Conservation (phyloP, 1,140 invertebrate species). For the Magallana ariakensis region DNA sequence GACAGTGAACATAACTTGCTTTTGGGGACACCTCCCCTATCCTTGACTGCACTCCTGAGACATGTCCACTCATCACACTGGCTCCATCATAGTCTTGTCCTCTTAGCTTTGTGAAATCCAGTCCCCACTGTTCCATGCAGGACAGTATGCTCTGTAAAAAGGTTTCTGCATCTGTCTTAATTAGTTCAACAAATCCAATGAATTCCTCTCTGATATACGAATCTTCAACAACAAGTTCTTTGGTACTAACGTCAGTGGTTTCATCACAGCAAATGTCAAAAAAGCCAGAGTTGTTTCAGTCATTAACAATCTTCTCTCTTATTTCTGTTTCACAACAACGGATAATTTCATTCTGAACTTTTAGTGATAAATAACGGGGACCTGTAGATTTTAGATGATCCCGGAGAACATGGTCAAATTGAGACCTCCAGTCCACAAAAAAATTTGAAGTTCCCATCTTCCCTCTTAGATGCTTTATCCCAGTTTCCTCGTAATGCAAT, state of each 20-base stretch:
- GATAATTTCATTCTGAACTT: constrained; percentile 53
- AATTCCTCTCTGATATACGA: constrained; percentile 1
- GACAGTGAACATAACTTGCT: no score
- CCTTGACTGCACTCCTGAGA: no score
- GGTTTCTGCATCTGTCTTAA: constrained; percentile 13
- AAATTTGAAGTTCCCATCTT: constrained; percentile 18
- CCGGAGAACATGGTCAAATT: constrained; percentile 1
- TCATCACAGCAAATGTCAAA: constrained; percentile 54
- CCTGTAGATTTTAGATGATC: constrained; percentile 40
- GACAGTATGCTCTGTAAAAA: not conserved
- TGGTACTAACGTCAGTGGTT: constrained; percentile 28
- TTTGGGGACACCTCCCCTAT: no score
- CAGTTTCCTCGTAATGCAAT: not conserved
- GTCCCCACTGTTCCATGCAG: no score
- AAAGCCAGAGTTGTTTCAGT: not conserved
- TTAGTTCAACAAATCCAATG: constrained; percentile 28
- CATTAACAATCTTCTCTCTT: not conserved
- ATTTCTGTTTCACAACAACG: constrained; percentile 19
- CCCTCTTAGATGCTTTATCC: not conserved
- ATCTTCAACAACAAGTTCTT: constrained; percentile 34
- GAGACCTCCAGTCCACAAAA: constrained; percentile 4
- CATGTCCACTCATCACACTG: no score
- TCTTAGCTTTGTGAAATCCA: no score
- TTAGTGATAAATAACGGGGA: not conserved
- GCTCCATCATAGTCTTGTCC: no score